Conservation (phyloP, 2,888 invertebrate species). For the Hedya salicella region DNA sequence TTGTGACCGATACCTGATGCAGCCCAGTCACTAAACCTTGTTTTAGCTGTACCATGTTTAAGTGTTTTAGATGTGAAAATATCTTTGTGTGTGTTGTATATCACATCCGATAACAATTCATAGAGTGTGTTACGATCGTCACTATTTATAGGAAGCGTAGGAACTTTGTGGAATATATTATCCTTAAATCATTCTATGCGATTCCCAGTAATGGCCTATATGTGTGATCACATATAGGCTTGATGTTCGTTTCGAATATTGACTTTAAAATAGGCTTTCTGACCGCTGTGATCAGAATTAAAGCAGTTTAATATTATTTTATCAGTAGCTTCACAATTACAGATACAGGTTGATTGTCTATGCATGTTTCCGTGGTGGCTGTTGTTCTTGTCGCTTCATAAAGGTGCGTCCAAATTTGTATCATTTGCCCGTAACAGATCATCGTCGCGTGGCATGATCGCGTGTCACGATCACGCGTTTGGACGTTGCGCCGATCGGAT, state of each 20-base stretch:
- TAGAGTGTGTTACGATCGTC: not conserved
- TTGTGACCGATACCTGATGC: not conserved
- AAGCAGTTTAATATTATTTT: not conserved
- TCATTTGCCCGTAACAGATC: no score
- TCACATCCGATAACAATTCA: not conserved
- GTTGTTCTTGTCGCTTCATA: no score
- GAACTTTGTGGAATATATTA: not conserved
- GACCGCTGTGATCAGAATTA: slow-evolving; percentile 1
- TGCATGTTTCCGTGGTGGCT: not conserved
- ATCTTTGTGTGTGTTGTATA: not conserved
- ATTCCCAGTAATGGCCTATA: not conserved
- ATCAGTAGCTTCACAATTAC: not conserved
- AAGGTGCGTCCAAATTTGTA: no score
- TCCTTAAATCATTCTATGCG: not conserved
- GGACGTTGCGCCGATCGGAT: no score
- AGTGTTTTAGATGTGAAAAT: not conserved
- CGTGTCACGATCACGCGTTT: no score
- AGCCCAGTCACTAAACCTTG: not conserved
- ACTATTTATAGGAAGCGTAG: not conserved
- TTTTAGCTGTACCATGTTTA: not conserved
- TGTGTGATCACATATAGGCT: not conserved
- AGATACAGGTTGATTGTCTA: not conserved
- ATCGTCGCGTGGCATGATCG: no score
- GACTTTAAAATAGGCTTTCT: slow-evolving; percentile 6
- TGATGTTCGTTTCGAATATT: not conserved